Conservation (phyloP, 2,113 vertebrate genomes). For the Pelmatolapia mariae region DNA sequence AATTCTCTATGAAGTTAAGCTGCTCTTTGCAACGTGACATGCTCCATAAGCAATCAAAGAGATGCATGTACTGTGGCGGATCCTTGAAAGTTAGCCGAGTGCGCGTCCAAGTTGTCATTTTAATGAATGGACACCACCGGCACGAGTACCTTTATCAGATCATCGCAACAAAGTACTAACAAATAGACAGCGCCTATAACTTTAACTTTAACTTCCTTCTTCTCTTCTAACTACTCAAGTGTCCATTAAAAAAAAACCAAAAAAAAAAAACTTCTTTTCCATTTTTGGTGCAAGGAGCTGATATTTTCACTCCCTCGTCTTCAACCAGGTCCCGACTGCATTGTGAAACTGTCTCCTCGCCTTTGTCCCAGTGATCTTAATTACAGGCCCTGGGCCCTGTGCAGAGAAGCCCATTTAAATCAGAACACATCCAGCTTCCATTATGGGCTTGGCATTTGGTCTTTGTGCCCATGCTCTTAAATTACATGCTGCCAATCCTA, state of each 20-base stretch:
- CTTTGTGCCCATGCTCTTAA: conserved; percentile 79
- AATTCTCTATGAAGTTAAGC: conserved; percentile 68
- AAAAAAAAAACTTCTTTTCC: conserved; percentile 1
- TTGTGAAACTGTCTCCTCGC: conserved; percentile 69
- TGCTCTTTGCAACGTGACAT: conserved; percentile 54
- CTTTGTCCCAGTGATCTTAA: conserved; percentile 77
- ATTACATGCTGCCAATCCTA: conserved; percentile 79
- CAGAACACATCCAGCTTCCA: conserved; percentile 70
- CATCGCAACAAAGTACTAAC: not conserved
- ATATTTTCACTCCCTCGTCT: conserved; percentile 55
- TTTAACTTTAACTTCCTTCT: conserved; percentile 11
- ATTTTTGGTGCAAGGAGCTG: conserved; percentile 47
- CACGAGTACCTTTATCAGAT: conserved; percentile 8
- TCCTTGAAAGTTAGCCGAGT: conserved; percentile 52
- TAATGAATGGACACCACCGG: conserved; percentile 15
- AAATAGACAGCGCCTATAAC: not conserved
- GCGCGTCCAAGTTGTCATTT: conserved; percentile 16
- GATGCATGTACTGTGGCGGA: conserved; percentile 39
- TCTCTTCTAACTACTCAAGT: conserved; percentile 1
- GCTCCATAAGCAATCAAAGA: conserved; percentile 57
- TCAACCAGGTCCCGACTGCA: conserved; percentile 63
- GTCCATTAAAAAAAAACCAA: conserved; percentile 21
- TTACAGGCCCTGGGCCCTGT: conserved; percentile 71
- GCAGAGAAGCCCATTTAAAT: conserved; percentile 73
- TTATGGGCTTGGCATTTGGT: conserved; percentile 79